phyloP scores from a whole-genome alignment of 2,113 vertebrate genomes.

The Epinephelus fuscoguttatus region DNA sequence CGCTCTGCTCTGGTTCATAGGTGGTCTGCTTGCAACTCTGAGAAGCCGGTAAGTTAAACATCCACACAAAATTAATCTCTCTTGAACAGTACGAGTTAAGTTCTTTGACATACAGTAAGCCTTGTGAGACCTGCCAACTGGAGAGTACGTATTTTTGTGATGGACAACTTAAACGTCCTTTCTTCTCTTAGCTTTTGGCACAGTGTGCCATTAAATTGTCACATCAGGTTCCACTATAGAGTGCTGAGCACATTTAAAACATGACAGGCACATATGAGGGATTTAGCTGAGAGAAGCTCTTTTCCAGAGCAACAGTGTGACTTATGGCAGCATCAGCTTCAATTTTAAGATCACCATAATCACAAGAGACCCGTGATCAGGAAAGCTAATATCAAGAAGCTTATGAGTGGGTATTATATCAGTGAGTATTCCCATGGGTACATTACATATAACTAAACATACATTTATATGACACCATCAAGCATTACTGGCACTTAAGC shows the following conservation, averaged over 20 bases:
- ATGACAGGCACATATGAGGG: constrained; percentile 13
- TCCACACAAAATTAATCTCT: neutral
- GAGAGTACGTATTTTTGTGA: constrained; percentile 6
- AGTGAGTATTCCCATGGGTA: neutral
- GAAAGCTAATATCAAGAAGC: constrained; percentile 22
- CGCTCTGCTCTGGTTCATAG: neutral
- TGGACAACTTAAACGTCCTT: neutral
- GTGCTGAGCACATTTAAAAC: neutral
- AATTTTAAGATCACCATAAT: constrained; percentile 36
- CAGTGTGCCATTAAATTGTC: neutral
- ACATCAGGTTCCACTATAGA: neutral
- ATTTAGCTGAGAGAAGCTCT: constrained; percentile 32
- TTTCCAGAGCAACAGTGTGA: neutral
- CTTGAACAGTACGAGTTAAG: neutral
- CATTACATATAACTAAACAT: neutral
- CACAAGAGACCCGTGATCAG: constrained; percentile 20
- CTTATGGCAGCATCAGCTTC: constrained; percentile 16
- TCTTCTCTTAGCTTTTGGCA: neutral
- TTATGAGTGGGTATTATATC: neutral
- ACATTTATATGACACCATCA: neutral
- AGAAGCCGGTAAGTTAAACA: neutral
- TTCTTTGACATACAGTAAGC: constrained; percentile 1
- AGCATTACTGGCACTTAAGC: neutral
- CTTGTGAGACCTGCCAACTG: constrained; percentile 8
- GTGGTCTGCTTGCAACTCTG: no score